Percentiles rank a stretch among this genome's conserved stretches.
These are phyloP conservation scores for Scomber colias DNA, from an alignment of 2,113 vertebrate genomes.

Conservation along the genomic window DNA sequence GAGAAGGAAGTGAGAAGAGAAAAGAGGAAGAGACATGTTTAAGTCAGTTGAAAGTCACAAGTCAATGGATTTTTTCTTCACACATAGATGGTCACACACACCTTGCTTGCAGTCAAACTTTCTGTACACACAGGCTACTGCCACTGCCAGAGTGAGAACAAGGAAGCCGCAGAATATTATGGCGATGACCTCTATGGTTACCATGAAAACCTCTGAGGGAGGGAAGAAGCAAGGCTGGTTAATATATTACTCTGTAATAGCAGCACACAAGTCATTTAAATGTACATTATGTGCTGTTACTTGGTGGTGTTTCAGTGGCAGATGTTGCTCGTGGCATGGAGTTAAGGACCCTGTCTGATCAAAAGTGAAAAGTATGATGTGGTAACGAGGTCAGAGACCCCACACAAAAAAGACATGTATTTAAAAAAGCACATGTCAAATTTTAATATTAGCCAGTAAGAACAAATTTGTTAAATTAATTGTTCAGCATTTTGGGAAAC, in stretches of 20 bases:
- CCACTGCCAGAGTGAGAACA: conserved; percentile 60
- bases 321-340: conserved; percentile 12
- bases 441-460: background rate
- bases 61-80: background rate
- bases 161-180: conserved; percentile 78
- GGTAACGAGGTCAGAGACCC: background rate
- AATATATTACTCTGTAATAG: background rate
- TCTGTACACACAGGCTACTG: conserved; percentile 45
- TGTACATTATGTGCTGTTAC: conserved; percentile 19
- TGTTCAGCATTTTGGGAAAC: background rate
- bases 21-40: background rate
- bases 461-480: background rate
- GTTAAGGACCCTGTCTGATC: conserved; percentile 51
- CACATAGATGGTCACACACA: conserved; percentile 21
- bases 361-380: conserved; percentile 18
- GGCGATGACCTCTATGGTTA: conserved; percentile 58
- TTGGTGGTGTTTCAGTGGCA: conserved; percentile 31
- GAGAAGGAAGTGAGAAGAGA: conserved; percentile 3
- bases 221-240: background rate
- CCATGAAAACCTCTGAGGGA: conserved; percentile 45
- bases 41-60: background rate
- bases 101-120: conserved; percentile 46
- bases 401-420: conserved; percentile 1
- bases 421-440: background rate
- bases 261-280: background rate